Evolutionary conservation across 92 coral and sea anemone genomes (phyloP).

Genomic region (Metridium senile): DNA sequence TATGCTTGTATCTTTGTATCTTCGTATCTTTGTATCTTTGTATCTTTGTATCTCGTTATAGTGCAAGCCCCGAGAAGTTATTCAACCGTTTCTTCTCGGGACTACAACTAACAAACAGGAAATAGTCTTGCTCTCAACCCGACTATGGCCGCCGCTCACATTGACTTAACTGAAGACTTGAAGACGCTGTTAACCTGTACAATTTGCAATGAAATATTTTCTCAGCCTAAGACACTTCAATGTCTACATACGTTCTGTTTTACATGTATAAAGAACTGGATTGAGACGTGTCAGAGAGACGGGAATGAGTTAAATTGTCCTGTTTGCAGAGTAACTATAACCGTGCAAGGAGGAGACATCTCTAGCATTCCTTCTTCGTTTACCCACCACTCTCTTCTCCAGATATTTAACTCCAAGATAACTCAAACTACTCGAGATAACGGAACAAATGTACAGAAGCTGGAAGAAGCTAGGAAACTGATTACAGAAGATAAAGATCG

Average conservation of each 20-base stretch:
- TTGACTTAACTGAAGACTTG: conserved; percentile 15
- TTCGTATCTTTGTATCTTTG: no score
- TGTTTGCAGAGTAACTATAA: background rate
- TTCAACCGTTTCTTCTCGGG: no score
- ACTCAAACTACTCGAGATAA: background rate
- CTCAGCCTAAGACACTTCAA: conserved; percentile 11
- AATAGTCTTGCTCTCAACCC: no score
- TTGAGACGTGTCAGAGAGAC: background rate
- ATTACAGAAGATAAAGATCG: background rate
- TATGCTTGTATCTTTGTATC: no score
- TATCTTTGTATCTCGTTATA: no score
- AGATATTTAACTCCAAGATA: background rate
- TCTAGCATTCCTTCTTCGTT: conserved; percentile 23
- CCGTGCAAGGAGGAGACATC: conserved; percentile 7
- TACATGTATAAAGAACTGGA: conserved; percentile 1
- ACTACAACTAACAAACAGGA: no score
- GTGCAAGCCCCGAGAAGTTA: no score
- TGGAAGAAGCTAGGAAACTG: background rate
- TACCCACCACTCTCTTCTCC: conserved; percentile 2
- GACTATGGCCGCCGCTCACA: no score
- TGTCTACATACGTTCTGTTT: conserved; percentile 23
- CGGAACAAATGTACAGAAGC: background rate
- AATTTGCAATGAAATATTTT: conserved; percentile 10
- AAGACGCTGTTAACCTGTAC: conserved; percentile 14
- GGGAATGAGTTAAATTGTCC: conserved; percentile 2